Percentiles rank a stretch among this genome's conserved stretches.
phyloP scores from a whole-genome alignment of 2,797 vertebrate genomes.

The Rhyacichthys aspro region DNA sequence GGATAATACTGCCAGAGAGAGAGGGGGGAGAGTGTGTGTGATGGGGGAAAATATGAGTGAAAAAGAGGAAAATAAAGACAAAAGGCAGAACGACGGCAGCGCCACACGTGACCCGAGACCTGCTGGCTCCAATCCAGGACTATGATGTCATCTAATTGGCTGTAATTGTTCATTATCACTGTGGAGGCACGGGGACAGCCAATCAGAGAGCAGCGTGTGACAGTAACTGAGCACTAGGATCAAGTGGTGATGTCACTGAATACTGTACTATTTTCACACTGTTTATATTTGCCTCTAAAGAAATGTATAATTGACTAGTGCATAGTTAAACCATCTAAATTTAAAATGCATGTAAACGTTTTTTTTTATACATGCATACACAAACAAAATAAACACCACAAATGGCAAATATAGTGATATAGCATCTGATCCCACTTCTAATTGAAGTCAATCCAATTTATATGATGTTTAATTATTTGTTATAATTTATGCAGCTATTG shows the following conservation, averaged over 20 bases:
- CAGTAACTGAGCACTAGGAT: constrained; percentile 8
- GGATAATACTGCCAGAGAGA: not conserved
- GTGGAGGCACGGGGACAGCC: constrained; percentile 59
- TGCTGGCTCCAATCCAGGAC: constrained; percentile 47
- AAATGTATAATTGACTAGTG: too few relatives aligned
- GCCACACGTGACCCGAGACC: constrained; percentile 24
- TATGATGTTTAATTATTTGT: too few relatives aligned
- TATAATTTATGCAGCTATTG: too few relatives aligned
- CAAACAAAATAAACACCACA: too few relatives aligned
- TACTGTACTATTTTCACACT: not conserved
- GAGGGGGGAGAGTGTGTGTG: not conserved
- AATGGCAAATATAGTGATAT: too few relatives aligned
- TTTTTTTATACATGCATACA: too few relatives aligned
- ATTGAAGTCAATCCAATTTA: too few relatives aligned
- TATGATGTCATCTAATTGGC: constrained; percentile 77
- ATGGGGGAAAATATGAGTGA: not conserved
- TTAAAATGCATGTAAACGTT: too few relatives aligned
- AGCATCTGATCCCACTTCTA: too few relatives aligned
- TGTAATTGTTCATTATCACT: constrained; percentile 54
- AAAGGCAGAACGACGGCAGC: not conserved
- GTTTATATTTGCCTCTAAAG: too few relatives aligned
- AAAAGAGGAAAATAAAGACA: not conserved
- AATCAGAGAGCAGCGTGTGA: constrained; percentile 54
- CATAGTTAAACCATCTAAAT: too few relatives aligned
- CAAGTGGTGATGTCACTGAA: not conserved